Conservation (phyloP, 1,140 invertebrate genomes). For the Venturia canescens region DNA sequence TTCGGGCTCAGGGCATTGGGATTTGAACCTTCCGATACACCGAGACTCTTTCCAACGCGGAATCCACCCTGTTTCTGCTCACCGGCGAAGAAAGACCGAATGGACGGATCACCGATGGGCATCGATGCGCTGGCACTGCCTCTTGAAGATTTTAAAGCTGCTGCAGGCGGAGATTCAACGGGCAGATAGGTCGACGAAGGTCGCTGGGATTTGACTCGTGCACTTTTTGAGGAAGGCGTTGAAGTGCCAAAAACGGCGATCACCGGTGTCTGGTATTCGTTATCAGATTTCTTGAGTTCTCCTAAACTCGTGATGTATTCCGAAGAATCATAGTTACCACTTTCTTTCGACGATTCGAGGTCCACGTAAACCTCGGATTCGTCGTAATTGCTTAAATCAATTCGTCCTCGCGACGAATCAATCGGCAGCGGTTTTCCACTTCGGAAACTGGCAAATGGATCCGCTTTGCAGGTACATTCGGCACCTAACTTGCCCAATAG, state of each 20-base stretch:
- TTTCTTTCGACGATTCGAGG: slow-evolving; percentile 58
- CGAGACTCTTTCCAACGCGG: slow-evolving; percentile 48
- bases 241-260: slow-evolving; percentile 29
- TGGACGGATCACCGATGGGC: slow-evolving; percentile 33
- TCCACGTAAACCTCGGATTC: slow-evolving; percentile 74
- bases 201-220: slow-evolving; percentile 27
- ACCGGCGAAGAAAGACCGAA: slow-evolving; percentile 23
- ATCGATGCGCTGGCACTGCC: neutral
- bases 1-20: neutral
- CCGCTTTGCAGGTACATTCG: slow-evolving; percentile 84
- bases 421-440: slow-evolving; percentile 63
- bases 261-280: slow-evolving; percentile 40
- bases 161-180: neutral
- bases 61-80: slow-evolving; percentile 12
- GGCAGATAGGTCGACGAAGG: slow-evolving; percentile 44
- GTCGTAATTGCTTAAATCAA: slow-evolving; percentile 72
- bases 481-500: slow-evolving; percentile 84
- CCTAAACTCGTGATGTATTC: slow-evolving; percentile 21
- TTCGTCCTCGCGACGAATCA: slow-evolving; percentile 67
- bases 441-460: slow-evolving; percentile 76
- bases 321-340: slow-evolving; percentile 51
- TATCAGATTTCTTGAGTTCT: neutral
- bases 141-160: neutral
- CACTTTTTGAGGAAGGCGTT: neutral
- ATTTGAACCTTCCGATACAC: neutral